Conservation (phyloP, 2,113 vertebrate species). For the Leptocoma aspasia region DNA sequence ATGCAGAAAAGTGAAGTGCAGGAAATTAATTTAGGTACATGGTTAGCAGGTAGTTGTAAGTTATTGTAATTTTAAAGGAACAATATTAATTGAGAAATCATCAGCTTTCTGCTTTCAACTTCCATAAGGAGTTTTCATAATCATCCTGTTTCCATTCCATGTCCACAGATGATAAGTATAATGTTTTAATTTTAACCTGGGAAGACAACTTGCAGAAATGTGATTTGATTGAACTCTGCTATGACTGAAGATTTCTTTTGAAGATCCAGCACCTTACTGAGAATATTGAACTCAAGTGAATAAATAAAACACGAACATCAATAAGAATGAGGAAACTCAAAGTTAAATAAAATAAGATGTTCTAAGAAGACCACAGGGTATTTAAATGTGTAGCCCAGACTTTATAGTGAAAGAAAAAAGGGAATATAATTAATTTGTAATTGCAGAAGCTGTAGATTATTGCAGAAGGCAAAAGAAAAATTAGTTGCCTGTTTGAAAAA, state of each 20-base stretch:
- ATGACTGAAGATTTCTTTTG: slow-evolving; percentile 28
- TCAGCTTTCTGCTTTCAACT: not conserved
- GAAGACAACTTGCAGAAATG: not conserved
- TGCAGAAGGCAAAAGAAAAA: not conserved
- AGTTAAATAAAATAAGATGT: slow-evolving; percentile 32
- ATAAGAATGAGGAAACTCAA: slow-evolving; percentile 6
- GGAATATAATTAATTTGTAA: not conserved
- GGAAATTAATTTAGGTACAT: not conserved
- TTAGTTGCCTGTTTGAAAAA: not conserved
- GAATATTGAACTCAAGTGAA: slow-evolving; percentile 28
- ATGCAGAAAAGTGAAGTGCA: not conserved
- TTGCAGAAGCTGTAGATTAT: not conserved
- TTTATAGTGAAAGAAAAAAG: not conserved
- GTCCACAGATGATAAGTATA: not conserved
- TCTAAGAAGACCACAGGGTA: not conserved
- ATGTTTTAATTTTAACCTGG: not conserved
- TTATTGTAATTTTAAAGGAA: not conserved
- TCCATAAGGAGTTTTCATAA: not conserved
- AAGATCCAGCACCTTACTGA: slow-evolving; percentile 20
- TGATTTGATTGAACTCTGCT: slow-evolving; percentile 16
- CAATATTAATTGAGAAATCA: not conserved
- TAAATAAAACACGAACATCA: slow-evolving; percentile 47
- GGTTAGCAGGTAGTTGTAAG: not conserved
- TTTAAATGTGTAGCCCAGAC: not conserved
- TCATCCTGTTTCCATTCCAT: not conserved